Evolutionary conservation across 2,888 invertebrate genomes (phyloP), one percentile per base, ranked within the genome.

Genomic region (Aleiodes leptofemur): DNA sequence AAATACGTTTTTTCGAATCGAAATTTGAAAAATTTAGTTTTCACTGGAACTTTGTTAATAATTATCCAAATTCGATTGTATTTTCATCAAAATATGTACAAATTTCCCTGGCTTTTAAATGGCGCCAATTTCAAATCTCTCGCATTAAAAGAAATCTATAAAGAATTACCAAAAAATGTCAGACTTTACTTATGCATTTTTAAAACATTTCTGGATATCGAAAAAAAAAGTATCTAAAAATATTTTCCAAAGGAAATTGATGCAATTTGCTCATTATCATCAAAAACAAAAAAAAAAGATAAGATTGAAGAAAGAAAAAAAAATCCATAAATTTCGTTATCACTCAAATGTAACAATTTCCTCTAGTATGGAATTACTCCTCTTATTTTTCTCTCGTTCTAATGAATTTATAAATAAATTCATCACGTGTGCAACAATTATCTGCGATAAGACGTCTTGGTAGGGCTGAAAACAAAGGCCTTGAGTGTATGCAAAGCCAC

Each of bases 401-500:
- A 43, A 16, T 48, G 43, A 64, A 16, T 48, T 48, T 43, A 23
- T 4, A 48, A 64, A 64, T 43, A 11, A 64, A 16, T 14, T 43
- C 43, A 48, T 64, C 38, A 11, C 64, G 9, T 48, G 16, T 13
- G 14, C 64, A 64, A 43, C 43, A 64, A 64, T 64, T 59, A 59
- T 59, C 59, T 14, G 9, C 23, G 64, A 64, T 64, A 61, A 61
- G 61, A 64, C 48, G 64, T 43, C 16, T 59, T n/a, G 59, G 8
- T 23, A 57, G 57, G 57, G 34, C 61, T 34, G 38, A 11, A 34
- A 61, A 61, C 53, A 51, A 57, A 51, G 76, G 69, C 84, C 84
- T 84, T 83, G 81, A 43, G 57, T 70, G 76, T 81, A 83, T 83
- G 85, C 82, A 82, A 82, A 83, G 73, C 66, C 64, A 81, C 82